Evolutionary conservation across 2,113 vertebrate species (phyloP), one percentile per base, ranked within the genome.

Genomic region (Cyanoramphus novaezelandiae): DNA sequence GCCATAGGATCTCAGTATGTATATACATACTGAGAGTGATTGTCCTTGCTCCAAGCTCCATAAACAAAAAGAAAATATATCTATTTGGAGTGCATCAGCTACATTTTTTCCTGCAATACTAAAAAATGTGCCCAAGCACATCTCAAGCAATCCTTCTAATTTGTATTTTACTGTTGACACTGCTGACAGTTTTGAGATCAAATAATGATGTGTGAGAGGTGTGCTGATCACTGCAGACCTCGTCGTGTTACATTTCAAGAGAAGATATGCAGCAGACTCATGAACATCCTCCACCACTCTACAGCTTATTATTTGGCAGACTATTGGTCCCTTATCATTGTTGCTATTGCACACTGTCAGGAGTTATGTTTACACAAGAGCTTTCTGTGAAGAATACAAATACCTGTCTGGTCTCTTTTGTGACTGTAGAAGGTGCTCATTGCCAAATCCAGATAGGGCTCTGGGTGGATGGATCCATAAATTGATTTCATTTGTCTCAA

Each of bases 241-340:
- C 69, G 77, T 29, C 80, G 62, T 10, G 41, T 70, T 17, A 13
- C 49, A 8, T 21, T 72, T 17, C 28, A 44, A 78, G 93, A 44
- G 90, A 60, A n/a, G 21, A 84, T 91, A 37, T 2, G 31, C 69
- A 95, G 88, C 74, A 76, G 23, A 17, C 69, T 63, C 68, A 37
- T 92, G 87, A 50, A 13, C 37, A 62, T 20, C 39, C 87, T 50
- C 64, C 49, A 74, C 31, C 46, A 72, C 83, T 90, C 76, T 60
- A 19, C 14, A 91, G 89, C 80, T 96, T 95, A 92, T 95, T 94
- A 97, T 96, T 95, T 93, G 93, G 67, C n/a, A 93, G 76, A 86
- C 78, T 78, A 60, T 67, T 94, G 84, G 43, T 94, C 82, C 80
- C 52, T 71, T 64, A 11, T 28, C 72, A 39, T 39, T 10, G 39